A percentile compares a stretch with the other conserved stretches of the same genome.
These are phyloP conservation scores for Drosophila pandora DNA, from an alignment of 1,140 invertebrate species.

Conservation along the genomic window DNA sequence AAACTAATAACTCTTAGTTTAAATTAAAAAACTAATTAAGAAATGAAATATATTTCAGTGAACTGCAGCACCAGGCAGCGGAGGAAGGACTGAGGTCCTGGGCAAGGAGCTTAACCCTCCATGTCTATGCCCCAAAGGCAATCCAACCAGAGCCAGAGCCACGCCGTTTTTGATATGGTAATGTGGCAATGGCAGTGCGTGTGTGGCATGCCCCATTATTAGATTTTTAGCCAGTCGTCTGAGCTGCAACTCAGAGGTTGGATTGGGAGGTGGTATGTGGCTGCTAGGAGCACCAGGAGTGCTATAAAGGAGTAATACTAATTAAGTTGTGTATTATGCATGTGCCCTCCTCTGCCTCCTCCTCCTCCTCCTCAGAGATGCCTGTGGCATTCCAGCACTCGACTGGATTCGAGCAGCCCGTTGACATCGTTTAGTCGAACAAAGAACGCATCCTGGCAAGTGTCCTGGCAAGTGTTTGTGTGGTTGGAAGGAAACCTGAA, in stretches of 20 bases:
- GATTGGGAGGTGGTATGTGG: too few relatives aligned
- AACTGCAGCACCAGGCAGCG: too few relatives aligned
- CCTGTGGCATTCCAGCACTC: not conserved
- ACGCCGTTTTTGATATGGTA: conserved; percentile 74
- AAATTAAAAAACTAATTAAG: too few relatives aligned
- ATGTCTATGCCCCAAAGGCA: conserved; percentile 55
- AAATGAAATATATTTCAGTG: too few relatives aligned
- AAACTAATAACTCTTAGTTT: too few relatives aligned
- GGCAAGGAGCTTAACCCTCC: not conserved
- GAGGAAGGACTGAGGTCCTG: too few relatives aligned
- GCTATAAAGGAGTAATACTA: conserved; percentile 81
- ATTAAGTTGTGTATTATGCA: conserved; percentile 82
- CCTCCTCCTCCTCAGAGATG: not conserved
- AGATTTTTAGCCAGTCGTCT: conserved; percentile 51
- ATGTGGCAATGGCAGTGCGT: conserved; percentile 78
- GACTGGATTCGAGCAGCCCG: conserved; percentile 55
- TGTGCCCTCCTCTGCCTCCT: conserved; percentile 24
- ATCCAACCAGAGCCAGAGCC: conserved; percentile 9
- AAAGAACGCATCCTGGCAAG: conserved; percentile 21
- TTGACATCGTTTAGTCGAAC: conserved; percentile 74
- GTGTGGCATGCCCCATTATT: conserved; percentile 76
- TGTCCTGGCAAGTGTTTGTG: conserved; percentile 43
- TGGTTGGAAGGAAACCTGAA: conserved; percentile 26
- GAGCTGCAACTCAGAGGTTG: conserved; percentile 9
- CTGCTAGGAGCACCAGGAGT: conserved; percentile 43